A percentile compares a stretch with the other conserved stretches of the same genome.
These are phyloP conservation scores for Hyla sarda DNA, from an alignment of 2,113 vertebrate genomes.

Conservation along the genomic window DNA sequence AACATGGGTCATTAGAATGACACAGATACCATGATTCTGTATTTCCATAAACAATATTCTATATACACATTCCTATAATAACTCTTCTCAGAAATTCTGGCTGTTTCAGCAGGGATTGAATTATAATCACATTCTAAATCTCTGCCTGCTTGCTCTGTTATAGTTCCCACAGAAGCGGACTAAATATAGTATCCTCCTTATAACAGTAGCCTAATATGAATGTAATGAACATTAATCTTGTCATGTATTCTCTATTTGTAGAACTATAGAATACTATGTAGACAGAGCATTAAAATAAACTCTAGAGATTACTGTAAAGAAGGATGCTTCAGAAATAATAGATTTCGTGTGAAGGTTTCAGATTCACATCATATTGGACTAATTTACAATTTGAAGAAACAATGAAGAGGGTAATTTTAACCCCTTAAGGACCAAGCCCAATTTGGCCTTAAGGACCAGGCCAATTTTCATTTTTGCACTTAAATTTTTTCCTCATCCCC, in stretches of 20 bases:
- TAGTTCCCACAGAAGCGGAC: neutral
- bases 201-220: neutral
- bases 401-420: neutral
- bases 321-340: neutral
- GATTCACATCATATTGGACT: neutral
- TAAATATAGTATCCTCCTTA: neutral
- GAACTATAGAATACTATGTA: neutral
- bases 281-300: neutral
- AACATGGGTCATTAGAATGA: neutral
- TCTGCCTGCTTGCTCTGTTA: neutral
- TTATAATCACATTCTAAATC: neutral
- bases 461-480: too few species aligned
- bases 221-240: conserved; percentile 1
- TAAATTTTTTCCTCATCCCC: too few species aligned
- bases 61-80: neutral
- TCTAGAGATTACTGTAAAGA: neutral
- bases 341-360: neutral
- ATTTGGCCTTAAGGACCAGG: too few species aligned
- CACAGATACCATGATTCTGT: neutral
- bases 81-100: neutral
- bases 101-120: neutral
- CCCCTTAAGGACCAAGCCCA: too few species aligned
- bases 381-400: neutral
- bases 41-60: neutral
- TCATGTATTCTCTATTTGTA: neutral